phyloP scores from a whole-genome alignment of 2,797 vertebrate genomes.

The Pseudopleuronectes americanus region DNA sequence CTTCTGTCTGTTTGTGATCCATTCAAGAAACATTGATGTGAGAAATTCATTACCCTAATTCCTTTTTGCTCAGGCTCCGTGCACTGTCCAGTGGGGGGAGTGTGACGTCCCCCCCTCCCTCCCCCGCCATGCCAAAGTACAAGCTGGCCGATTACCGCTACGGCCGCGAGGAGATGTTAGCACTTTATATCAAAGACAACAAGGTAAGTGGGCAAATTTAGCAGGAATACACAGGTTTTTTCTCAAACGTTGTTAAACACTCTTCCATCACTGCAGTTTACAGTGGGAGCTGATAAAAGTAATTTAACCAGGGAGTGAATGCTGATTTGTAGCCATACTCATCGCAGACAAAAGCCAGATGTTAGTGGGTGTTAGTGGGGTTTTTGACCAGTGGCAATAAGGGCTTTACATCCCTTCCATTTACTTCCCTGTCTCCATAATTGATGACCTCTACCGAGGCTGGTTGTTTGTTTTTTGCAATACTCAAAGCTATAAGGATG shows the following conservation, averaged over 20 bases:
- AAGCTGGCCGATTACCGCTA: slow-evolving; percentile 96
- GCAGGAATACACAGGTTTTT: no score
- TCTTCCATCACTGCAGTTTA: no score
- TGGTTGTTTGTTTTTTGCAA: not conserved
- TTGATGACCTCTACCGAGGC: no score
- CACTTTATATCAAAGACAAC: slow-evolving; percentile 96
- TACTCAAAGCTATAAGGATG: not conserved
- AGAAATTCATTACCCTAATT: not conserved
- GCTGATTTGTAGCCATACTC: no score
- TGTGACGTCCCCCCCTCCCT: slow-evolving; percentile 92
- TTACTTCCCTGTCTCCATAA: no score
- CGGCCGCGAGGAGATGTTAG: slow-evolving; percentile 96
- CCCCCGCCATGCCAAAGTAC: slow-evolving; percentile 97
- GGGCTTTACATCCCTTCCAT: no score
- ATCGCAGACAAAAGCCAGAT: no score
- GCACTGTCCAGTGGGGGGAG: slow-evolving; percentile 94
- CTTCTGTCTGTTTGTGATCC: not conserved
- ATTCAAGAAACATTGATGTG: not conserved
- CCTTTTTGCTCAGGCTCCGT: slow-evolving; percentile 85
- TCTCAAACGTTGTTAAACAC: no score
- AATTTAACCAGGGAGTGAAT: no score
- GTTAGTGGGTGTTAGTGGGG: no score
- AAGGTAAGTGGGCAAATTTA: slow-evolving; percentile 80
- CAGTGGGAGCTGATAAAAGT: no score
- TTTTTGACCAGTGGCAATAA: no score